A percentile compares a stretch with the other conserved stretches of the same genome.
Evolutionary conservation across 2,888 invertebrate genomes (phyloP).

Genomic region (Salpingus planirostris): DNA sequence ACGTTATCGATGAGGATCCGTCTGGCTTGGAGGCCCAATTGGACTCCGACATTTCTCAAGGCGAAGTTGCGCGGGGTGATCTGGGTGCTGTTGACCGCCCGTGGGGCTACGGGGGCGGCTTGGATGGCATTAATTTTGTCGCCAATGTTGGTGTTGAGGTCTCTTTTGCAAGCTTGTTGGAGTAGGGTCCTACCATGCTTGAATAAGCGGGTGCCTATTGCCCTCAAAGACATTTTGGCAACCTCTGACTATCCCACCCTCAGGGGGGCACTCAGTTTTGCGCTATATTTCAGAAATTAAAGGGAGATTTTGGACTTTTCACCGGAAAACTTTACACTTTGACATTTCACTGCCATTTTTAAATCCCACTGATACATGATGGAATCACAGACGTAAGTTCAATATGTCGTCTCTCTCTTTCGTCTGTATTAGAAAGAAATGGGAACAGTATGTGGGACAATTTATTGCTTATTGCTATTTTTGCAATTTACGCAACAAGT

Average conservation of each 20-base stretch:
- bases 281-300: neutral
- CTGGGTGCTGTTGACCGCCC: constrained; percentile 16
- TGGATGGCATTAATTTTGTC: constrained; percentile 32
- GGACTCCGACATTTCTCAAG: constrained; percentile 43
- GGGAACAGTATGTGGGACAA: no score
- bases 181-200: constrained; percentile 53
- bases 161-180: constrained; percentile 45
- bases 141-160: constrained; percentile 43
- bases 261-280: constrained; percentile 5
- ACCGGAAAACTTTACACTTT: no score
- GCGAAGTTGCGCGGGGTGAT: constrained; percentile 28
- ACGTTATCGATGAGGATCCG: constrained; percentile 61
- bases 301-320: neutral
- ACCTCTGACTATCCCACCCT: constrained; percentile 3
- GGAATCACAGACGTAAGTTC: no score
- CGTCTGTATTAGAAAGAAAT: no score
- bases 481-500: no score
- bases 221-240: constrained; percentile 48
- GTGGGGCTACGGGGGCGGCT: constrained; percentile 20
- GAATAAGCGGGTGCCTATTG: constrained; percentile 46
- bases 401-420: no score
- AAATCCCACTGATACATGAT: no score
- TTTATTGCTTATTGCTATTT: no score
- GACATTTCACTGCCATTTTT: no score
- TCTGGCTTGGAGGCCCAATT: constrained; percentile 54